Base-by-base conservation (phyloP, 2,797 vertebrate species). In the Paramormyrops hopkinsi region DNA sequence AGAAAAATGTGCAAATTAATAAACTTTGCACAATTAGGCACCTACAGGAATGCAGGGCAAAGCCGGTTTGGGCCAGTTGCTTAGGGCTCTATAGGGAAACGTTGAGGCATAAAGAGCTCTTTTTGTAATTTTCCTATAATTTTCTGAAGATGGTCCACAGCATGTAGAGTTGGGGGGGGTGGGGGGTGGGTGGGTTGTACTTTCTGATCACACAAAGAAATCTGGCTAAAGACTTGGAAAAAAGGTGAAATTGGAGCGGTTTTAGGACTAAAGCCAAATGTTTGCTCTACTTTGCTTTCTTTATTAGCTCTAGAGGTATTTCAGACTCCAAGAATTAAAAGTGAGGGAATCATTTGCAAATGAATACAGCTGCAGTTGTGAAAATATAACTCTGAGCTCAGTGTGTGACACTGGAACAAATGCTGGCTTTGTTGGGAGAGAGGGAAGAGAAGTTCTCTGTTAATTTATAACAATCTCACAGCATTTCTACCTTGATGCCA, bases 381-480 rank as follows among this genome's bases (percentile, higher is more conserved):
- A 96, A 98, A 97, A 98, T 98, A 97, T 97, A 98, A 98, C 96
- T 97, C 96, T 95, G 95, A 95, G 94, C 96, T 97, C 94, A 95
- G 96, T 97, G 96, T 96, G 95, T 94, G 96, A 97, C 96, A 95
- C 94, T 94, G 95, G 96, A 96, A 97, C 96, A 98, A 98, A 97
- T 96, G 95, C 95, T 94, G 92, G 96, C 96, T 96, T 97, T 93
- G 94, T 96, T 96, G 92, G 90, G 83, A 88, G 95, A 97, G 96
- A 95, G 95, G 95, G 94, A 95, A 96, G 94, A 65, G 79, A 96
- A 96, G 96, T 94, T 95, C 95, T 96, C 95, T 97, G 96, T 96
- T 98, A 97, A 98, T 98, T 97, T 98, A 98, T 98, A 97, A 97
- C 96, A 96, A 96, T 97, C 97, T 96, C 96, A 92, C 95, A 92